Evolutionary conservation across 2,113 vertebrate species (phyloP).

Genomic region (Chelonoidis abingdonii): DNA sequence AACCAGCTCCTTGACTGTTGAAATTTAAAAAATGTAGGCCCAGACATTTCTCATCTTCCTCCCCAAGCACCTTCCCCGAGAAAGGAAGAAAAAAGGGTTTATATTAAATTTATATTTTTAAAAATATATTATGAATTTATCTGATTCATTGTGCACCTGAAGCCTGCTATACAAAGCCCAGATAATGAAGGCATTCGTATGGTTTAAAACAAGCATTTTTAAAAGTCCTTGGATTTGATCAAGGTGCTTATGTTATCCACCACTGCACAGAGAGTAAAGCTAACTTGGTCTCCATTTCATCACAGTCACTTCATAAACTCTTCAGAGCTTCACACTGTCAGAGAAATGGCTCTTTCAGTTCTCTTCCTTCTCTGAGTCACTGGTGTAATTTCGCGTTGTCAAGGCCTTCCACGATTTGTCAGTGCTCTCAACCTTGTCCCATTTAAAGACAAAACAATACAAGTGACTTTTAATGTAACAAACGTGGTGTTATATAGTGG

Average conservation of each 20-base stretch:
- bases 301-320: background rate
- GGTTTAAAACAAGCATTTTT: background rate
- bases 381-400: background rate
- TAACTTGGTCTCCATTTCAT: background rate
- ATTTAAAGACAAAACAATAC: background rate
- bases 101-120: background rate
- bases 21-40: background rate
- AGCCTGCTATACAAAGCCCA: background rate
- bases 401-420: background rate
- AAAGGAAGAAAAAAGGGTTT: background rate
- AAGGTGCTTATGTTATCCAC: background rate
- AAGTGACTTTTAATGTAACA: background rate
- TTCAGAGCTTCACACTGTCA: background rate
- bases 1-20: background rate
- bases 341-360: background rate
- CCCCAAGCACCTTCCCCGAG: background rate
- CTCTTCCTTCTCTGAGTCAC: background rate
- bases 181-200: background rate
- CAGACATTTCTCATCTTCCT: background rate
- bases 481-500: accelerated
- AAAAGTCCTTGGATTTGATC: background rate
- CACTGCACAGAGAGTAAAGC: accelerated
- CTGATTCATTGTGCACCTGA: background rate
- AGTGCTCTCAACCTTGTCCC: background rate
- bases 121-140: background rate